Base-by-base conservation (phyloP, 2,113 vertebrate species). In the Notothenia rossii region DNA sequence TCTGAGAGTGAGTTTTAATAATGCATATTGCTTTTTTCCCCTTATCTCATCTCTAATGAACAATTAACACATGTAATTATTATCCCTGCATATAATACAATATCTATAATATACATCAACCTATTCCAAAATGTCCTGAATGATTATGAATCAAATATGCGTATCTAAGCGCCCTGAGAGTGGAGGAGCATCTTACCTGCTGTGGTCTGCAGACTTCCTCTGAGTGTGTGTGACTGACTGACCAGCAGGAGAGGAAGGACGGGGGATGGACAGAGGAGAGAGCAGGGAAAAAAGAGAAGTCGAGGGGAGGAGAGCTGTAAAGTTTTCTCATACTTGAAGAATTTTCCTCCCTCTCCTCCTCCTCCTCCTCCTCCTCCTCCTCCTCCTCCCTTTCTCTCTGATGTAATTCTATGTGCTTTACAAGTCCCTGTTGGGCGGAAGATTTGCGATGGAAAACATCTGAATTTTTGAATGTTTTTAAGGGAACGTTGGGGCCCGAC, bases 241-340 rank as follows among this genome's bases (percentile, higher is more conserved):
- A 83, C 72, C 70, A 7, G 62, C 77, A 78, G 79, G 60, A 79
- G 62, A 77, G 76, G 77, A 58, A 77, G 10, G 25, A 45, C 53
- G 46, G 2, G 59, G 61, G 46, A 53, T 56, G 64, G 74, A 80
- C 29, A 20, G 64, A 80, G 50, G 62, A 73, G 66, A 81, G 73
- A 76, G 49, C 56, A 20, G 18, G 36, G 50, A 33, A 22, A 77
- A 64, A 73, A 65, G 55, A 70, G 59, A 81, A 72, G 76, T 33
- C 40, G 53, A 66, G 78, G 79, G 86, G 84, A 82, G 86, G 81
- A 84, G 89, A 85, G 89, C 86, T 79, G 80, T 94, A 88, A 91
- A 86, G 81, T 93, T 93, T 91, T 84, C 91, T 95, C 93, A 95
- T 93, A 88, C 91, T 93, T 94, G 81, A 94, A 93, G 93, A 95